phyloP scores from a whole-genome alignment of 2,113 vertebrate genomes.

The Centropristis striata region DNA sequence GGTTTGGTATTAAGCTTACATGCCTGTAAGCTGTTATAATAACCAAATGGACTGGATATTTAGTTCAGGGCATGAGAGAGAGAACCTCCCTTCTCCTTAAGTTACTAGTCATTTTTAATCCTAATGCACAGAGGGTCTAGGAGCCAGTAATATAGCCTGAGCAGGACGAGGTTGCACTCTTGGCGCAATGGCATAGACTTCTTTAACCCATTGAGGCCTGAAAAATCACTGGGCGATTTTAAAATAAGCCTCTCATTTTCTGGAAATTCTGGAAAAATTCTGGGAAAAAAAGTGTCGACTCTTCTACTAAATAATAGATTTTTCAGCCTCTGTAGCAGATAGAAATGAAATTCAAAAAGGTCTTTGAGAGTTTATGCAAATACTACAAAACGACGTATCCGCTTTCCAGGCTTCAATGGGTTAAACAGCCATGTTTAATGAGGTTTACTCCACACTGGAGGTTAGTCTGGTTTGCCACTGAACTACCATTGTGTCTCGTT shows the following conservation, averaged over 20 bases:
- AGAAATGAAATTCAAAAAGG: no score
- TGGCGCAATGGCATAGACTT: neutral
- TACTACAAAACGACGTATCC: no score
- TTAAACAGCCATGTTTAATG: neutral
- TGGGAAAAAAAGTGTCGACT: no score
- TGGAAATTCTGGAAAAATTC: no score
- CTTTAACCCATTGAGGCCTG: no score
- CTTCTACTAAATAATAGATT: no score
- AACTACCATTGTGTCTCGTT: neutral
- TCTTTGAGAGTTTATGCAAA: no score
- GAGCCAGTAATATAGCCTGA: neutral
- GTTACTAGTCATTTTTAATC: neutral
- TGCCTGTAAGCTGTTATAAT: neutral
- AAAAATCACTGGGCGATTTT: no score
- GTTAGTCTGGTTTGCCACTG: neutral
- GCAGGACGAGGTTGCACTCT: neutral
- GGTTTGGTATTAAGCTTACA: neutral
- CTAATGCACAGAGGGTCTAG: neutral
- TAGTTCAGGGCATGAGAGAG: neutral
- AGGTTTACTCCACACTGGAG: conserved; percentile 1
- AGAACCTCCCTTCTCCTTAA: neutral
- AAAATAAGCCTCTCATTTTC: no score
- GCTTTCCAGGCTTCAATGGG: no score
- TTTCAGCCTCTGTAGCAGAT: no score
- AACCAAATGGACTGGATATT: neutral